These are phyloP conservation scores for Syngnathus scovelli DNA, from an alignment of 2,113 vertebrate genomes.

Conservation along the genomic window DNA sequence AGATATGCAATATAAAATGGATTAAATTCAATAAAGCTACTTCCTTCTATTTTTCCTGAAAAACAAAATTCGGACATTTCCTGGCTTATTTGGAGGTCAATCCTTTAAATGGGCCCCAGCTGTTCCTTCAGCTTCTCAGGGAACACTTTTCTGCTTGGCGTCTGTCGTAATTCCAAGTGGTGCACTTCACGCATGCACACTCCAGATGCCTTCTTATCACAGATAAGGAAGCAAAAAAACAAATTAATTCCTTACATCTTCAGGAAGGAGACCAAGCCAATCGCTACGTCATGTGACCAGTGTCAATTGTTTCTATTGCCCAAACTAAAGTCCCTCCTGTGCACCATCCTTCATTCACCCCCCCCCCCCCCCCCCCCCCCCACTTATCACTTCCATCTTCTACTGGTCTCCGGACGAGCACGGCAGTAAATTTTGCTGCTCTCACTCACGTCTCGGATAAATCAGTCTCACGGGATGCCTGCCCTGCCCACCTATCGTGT, in stretches of 20 bases:
- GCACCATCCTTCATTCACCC: too few relatives aligned
- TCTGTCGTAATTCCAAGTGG: conserved; percentile 10
- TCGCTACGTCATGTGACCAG: too few relatives aligned
- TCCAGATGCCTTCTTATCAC: conserved; percentile 23
- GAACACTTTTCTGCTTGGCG: conserved; percentile 14
- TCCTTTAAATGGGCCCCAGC: conserved; percentile 44
- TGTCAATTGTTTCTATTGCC: too few relatives aligned
- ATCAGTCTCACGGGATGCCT: not conserved
- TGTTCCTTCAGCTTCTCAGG: conserved; percentile 33
- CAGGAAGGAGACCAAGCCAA: too few relatives aligned
- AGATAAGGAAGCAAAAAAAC: not conserved
- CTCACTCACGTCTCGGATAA: too few relatives aligned
- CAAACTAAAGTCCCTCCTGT: too few relatives aligned
- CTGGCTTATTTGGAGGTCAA: conserved; percentile 32
- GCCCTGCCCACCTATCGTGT: not conserved
- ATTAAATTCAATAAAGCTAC: too few relatives aligned
- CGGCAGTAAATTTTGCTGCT: too few relatives aligned
- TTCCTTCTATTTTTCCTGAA: not conserved
- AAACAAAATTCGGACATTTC: not conserved
- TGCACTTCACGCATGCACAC: conserved; percentile 4
- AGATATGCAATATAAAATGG: too few relatives aligned
- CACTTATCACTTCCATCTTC: too few relatives aligned
- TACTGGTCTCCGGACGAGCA: too few relatives aligned
- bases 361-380: too few relatives aligned
- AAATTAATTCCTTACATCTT: not conserved